Base-by-base conservation (phyloP, 30 jellyfish, hydroid and myxozoan genomes). In the Morbakka virulenta region DNA sequence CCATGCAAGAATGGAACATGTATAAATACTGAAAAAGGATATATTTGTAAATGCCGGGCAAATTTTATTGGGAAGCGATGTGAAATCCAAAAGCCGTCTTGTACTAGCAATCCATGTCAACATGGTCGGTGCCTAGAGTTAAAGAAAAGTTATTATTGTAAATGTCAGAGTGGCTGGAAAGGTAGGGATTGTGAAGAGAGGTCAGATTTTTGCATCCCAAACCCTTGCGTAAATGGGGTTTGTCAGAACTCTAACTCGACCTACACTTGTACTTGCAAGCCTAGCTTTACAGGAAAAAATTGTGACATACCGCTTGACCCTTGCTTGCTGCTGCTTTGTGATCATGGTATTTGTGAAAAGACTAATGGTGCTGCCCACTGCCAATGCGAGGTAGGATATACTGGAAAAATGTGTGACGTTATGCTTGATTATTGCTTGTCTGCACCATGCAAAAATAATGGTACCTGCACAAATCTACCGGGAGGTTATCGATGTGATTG, bases 1-100 rank as follows among this genome's bases (percentile, higher is more conserved):
- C 96, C 87, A 1, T 86, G 96, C 33, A 1, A 50, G 47, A 35
- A 86, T 69, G 91, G 91, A 1, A 64, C 57, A 47, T 86, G 96
- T 35, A 20, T 77, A 2, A 77, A 32, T 62, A 11, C 52, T 2
- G 32, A 2, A 26, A 69, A 14, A 20, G 87, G 91, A 17, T 75
- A 34, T 51, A 77, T 35, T 2, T 83, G 94, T 52, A 50, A 69
- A 0, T 83, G 94, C 50, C 32, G 52, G 12, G 87, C 72, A 73
- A 25, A 35, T 0, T 73, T 52, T 61, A 74, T 76, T 0, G 94
- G 94, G 2, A 64, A 20, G 34, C 63, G 50, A 0, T 83, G 94
- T 41, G 83, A 83, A 12, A 78, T 21, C 2, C 30, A 25, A 9
- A 66, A 69, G 31, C 82, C 73, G 21, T 74, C 85, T 3, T 83